Conservation (phyloP, 1,140 invertebrate genomes). For the Drosophila biarmipes region DNA sequence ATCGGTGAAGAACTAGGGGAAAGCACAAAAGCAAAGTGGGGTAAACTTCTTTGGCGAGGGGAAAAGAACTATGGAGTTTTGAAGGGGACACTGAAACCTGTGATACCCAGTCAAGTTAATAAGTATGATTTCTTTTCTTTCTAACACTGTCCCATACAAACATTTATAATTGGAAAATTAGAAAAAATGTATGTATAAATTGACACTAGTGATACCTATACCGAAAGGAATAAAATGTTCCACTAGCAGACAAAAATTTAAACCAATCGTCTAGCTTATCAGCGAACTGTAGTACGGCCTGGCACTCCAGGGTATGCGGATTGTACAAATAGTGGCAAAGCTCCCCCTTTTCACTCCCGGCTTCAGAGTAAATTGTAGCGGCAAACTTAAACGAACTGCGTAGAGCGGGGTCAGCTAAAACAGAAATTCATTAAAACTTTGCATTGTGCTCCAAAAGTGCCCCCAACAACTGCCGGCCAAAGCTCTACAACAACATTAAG, state of each 20-base stretch:
- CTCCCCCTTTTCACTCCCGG: constrained; percentile 1
- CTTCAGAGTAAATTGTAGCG: constrained; percentile 48
- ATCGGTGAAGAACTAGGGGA: constrained; percentile 40
- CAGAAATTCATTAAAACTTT: constrained; percentile 80
- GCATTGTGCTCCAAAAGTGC: constrained; percentile 68
- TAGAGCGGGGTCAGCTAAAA: constrained; percentile 54
- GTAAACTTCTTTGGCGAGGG: constrained; percentile 18
- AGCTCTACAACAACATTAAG: constrained; percentile 13
- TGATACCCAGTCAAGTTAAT: neutral
- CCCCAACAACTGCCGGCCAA: constrained; percentile 25
- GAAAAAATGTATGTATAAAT: too few species aligned
- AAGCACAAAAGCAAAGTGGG: constrained; percentile 61
- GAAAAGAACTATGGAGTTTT: constrained; percentile 1
- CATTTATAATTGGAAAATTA: too few species aligned
- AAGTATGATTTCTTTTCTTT: neutral
- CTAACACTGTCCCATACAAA: too few species aligned
- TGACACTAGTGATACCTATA: too few species aligned
- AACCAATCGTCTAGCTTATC: too few species aligned
- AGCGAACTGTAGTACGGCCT: constrained; percentile 3
- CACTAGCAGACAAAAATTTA: neutral
- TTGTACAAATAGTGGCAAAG: constrained; percentile 65
- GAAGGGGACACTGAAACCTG: constrained; percentile 2
- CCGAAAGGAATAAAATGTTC: neutral
- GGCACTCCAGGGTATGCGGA: neutral
- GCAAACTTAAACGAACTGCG: constrained; percentile 69